These are phyloP conservation scores for Antechinus flavipes DNA, from an alignment of 2,113 vertebrate species.

Conservation along the genomic window DNA sequence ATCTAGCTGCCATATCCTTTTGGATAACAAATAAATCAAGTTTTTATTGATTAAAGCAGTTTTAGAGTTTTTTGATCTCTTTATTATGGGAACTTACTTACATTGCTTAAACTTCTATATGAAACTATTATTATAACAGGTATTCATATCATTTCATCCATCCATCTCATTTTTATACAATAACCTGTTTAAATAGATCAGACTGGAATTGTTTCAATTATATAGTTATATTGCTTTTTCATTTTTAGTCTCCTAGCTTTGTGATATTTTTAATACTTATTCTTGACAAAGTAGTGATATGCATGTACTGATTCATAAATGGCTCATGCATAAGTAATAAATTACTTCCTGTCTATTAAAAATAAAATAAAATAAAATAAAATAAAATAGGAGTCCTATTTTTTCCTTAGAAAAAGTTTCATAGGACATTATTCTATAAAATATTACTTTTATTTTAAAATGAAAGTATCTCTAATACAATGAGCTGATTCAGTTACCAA, in stretches of 20 bases:
- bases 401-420: neutral
- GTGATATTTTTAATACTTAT: neutral
- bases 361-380: too few relatives aligned
- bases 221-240: neutral
- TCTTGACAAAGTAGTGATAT: neutral
- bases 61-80: neutral
- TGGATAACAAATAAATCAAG: neutral
- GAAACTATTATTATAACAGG: neutral
- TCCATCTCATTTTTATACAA: neutral
- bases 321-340: neutral
- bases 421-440: neutral
- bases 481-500: constrained; percentile 48
- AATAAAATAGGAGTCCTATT: neutral
- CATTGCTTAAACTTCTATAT: neutral
- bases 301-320: neutral
- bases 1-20: neutral
- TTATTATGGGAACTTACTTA: neutral
- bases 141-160: neutral
- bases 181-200: neutral
- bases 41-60: neutral
- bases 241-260: neutral
- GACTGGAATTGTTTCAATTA: neutral
- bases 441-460: constrained; percentile 44
- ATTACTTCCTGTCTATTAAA: neutral
- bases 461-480: constrained; percentile 51